Evolutionary conservation across 2,888 invertebrate species (phyloP).

Genomic region (Tenthredo livida): DNA sequence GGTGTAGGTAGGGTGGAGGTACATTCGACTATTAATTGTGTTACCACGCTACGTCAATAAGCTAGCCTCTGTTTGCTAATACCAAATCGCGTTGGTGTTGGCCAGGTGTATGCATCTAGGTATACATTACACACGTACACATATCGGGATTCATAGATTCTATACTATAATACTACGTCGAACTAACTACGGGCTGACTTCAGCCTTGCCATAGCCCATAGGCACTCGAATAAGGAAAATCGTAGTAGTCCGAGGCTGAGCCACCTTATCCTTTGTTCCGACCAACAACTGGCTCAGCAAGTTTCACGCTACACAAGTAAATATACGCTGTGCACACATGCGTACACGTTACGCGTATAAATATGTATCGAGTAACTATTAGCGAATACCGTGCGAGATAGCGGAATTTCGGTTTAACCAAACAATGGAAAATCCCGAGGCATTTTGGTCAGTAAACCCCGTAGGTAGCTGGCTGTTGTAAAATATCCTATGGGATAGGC

Average conservation of each 20-base stretch:
- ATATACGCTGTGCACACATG: not conserved
- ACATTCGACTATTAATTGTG: constrained; percentile 36
- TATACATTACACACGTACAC: not conserved
- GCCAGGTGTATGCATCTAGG: not conserved
- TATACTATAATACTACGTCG: not conserved
- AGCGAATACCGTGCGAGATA: constrained; percentile 19
- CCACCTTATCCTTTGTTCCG: constrained; percentile 20
- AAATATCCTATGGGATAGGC: not conserved
- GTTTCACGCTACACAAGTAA: not conserved
- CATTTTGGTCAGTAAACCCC: constrained; percentile 20
- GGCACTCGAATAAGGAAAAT: not conserved
- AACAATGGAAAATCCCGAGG: constrained; percentile 21
- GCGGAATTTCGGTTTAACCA: constrained; percentile 18
- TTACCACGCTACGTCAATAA: constrained; percentile 38
- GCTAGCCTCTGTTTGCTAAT: constrained; percentile 26
- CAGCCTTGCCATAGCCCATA: not conserved
- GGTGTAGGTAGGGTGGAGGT: not conserved
- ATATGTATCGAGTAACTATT: constrained; percentile 32
- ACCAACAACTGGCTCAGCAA: constrained; percentile 21
- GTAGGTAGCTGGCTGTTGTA: not conserved
- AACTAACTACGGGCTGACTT: not conserved
- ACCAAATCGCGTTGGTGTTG: not conserved
- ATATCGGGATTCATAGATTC: constrained; percentile 11
- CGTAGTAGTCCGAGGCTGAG: not conserved
- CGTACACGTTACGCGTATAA: not conserved